Percentiles rank a stretch among this genome's conserved stretches.
Conservation (phyloP, 2,113 vertebrate species). For the Pomatorhinus ruficollis region DNA sequence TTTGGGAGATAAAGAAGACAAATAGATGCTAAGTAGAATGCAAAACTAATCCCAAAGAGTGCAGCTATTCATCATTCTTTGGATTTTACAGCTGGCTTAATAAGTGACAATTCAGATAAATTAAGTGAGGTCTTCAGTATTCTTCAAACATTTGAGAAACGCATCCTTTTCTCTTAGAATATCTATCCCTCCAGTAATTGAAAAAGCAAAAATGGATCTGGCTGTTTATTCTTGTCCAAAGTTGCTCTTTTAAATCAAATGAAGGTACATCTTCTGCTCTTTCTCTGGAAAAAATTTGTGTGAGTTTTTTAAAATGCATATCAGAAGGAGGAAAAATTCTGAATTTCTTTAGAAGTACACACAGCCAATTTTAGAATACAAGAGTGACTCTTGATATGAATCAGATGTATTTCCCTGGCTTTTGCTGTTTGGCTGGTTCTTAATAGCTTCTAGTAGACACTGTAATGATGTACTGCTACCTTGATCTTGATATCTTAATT, state of each 20-base stretch:
- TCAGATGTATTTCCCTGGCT: not conserved
- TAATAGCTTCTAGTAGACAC: not conserved
- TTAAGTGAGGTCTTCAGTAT: not conserved
- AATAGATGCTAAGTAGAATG: not conserved
- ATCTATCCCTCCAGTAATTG: not conserved
- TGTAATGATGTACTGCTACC: not conserved
- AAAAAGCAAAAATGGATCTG: not conserved
- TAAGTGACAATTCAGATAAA: not conserved
- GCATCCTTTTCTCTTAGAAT: not conserved
- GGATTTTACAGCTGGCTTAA: not conserved
- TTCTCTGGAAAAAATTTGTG: not conserved
- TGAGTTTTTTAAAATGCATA: not conserved
- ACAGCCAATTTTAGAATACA: not conserved
- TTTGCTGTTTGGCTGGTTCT: not conserved
- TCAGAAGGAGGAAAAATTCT: not conserved
- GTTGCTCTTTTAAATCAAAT: not conserved
- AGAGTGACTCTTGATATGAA: not conserved
- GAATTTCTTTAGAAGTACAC: not conserved
- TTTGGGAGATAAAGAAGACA: not conserved
- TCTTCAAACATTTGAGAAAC: not conserved
- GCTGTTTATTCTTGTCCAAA: not conserved
- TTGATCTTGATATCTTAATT: not conserved
- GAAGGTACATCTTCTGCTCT: not conserved
- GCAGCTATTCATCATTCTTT: not conserved
- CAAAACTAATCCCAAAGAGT: not conserved